These are phyloP conservation scores for Elephas maximus DNA, from an alignment of 2,113 vertebrate species.

Conservation along the genomic window DNA sequence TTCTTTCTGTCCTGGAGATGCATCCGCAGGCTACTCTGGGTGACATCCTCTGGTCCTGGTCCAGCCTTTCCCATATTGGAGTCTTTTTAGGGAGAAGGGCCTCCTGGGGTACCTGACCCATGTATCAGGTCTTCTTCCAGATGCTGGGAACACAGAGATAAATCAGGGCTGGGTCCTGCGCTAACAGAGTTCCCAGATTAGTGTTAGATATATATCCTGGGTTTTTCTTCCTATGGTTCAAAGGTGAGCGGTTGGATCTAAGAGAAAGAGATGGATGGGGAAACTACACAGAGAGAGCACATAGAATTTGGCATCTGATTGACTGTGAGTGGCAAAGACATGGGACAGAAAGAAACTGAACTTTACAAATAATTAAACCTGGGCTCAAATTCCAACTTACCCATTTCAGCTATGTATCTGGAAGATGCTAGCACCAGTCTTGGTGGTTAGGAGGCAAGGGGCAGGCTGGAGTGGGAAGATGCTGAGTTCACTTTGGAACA, in stretches of 20 bases:
- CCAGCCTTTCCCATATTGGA: background rate
- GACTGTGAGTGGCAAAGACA: background rate
- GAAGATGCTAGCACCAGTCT: background rate
- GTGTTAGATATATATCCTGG: background rate
- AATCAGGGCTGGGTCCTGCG: background rate
- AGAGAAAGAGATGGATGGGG: background rate
- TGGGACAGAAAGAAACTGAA: background rate
- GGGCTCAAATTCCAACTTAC: background rate
- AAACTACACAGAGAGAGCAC: background rate
- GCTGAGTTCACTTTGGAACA: background rate
- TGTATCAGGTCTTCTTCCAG: background rate
- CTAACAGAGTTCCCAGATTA: rapidly evolving
- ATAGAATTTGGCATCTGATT: background rate
- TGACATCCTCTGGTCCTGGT: background rate
- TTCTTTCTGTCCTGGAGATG: background rate
- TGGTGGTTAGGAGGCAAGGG: background rate
- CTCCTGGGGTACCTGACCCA: rapidly evolving
- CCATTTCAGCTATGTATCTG: background rate
- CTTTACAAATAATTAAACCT: background rate
- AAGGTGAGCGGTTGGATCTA: background rate
- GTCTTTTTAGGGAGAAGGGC: background rate
- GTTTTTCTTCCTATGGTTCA: background rate
- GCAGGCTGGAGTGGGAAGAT: background rate
- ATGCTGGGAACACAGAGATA: background rate
- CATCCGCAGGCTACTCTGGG: background rate